Evolutionary conservation across 2,113 vertebrate species (phyloP).

Genomic region (Platysternon megacephalum): DNA sequence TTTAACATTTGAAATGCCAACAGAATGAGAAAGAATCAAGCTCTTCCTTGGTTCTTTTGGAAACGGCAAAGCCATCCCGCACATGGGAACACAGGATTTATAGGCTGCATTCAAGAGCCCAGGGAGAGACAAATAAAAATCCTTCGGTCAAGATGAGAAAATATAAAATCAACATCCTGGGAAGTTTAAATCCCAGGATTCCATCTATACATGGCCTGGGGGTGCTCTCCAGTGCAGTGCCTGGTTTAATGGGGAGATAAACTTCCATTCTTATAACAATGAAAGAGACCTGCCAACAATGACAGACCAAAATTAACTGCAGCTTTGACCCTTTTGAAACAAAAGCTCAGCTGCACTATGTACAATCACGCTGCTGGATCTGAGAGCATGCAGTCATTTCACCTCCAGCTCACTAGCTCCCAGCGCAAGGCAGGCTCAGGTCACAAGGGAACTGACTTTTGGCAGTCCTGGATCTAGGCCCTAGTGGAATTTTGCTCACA

Average conservation of each 20-base stretch:
- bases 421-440: neutral
- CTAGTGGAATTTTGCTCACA: neutral
- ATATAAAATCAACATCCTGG: neutral
- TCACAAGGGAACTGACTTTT: neutral
- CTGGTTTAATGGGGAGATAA: neutral
- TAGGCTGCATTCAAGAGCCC: neutral
- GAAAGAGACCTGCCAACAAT: neutral
- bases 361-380: neutral
- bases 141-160: neutral
- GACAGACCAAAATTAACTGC: neutral
- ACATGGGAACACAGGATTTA: neutral
- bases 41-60: neutral
- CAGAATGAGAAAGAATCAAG: neutral
- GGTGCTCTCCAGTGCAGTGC: neutral
- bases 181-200: neutral
- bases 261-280: neutral
- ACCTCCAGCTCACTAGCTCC: neutral
- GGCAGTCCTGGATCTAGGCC: neutral
- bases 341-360: neutral
- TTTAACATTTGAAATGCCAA: neutral
- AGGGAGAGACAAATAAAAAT: neutral
- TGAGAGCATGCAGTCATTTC: neutral
- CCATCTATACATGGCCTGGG: neutral
- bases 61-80: neutral
- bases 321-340: neutral